Evolutionary conservation across 2,797 vertebrate species (phyloP), one percentile per base, ranked within the genome.

Genomic region (Percopsis omiscomaycus): DNA sequence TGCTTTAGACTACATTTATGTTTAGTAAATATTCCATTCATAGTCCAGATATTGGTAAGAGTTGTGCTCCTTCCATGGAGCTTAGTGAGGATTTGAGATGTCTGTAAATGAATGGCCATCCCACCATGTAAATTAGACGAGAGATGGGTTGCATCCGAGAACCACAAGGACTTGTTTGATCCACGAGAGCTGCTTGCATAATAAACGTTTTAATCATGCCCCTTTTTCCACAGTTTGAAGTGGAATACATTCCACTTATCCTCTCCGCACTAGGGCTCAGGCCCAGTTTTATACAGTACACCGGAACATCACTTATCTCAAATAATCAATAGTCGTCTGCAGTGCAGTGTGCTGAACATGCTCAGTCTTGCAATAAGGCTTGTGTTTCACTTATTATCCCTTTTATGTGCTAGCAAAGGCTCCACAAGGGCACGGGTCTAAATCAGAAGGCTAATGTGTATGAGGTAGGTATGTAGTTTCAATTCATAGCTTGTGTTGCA

Each of bases 101-200:
- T 66, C 47, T 64, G 45, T 66, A 72, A 72, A 66, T 68, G 60
- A 47, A 61, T 42, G 60, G 58, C 58, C 55, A 47, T 64, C 61
- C 77, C 62, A 9, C 57, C 42, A 63, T 71, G 71, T 59, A 78
- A 81, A 81, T 79, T 52, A 78, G 50, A 32, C 53, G 66, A 9
- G 50, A 66, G 73, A 68, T 73, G 71, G 69, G 72, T 81, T 77
- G 73, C 62, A 79, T 77, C 10, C 59, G 9, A 59, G 61, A 65
- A 59, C 46, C 49, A 49, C 1, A 4, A 69, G 66, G 72, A 66
- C 64, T 59, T 62, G 55, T 79, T 66, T 79, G 68, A 82, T 69
- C 55, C 8, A 47, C 14, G 69, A n/a, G 3, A 45, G 46, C 67
- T 55, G 72, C 61, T 49, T 45, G 30, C 59, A 60, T 59, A 73